Evolutionary conservation across 30 jellyfish, hydroid and myxozoan species (phyloP), one percentile per base, ranked within the genome.

Genomic region (Hydractinia symbiolongicarpus): DNA sequence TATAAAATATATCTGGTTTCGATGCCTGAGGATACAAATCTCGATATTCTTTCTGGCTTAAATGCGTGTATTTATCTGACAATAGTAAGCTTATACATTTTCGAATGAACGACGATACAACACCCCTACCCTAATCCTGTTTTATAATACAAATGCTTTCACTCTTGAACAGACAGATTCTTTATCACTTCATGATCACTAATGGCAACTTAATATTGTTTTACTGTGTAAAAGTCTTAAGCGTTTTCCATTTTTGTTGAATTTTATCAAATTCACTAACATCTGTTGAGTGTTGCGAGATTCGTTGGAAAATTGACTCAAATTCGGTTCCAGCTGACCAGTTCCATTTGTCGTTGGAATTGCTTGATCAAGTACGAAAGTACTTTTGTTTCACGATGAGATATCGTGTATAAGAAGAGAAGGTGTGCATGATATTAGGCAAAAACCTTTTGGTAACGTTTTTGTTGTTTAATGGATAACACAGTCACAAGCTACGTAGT

Each of bases 1-100:
- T 58, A 58, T 58, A 58, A 58, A 58, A 58, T 58, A 0, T 58
- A 0, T 13, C 69, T 58, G 69, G 15, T 58, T 58, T 58, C 69
- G 69, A 11, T 58, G 17, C 69, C 1, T 58, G 69, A 16, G 69
- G 69, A 16, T 58, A 0, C 1, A 58, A 58, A 58, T 0, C 69
- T 11, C 69, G 69, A 16, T 58, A 0, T 58, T 58, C 69, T 58
- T 58, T 58, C 69, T 58, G 69, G 69, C 69, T 58, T 16, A 58
- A 58, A 58, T 58, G 69, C 69, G 19, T 58, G 69, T 0, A 58
- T 58, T 58, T 58, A 58, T 58, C 69, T 58, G 69, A 58, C 69
- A 16, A 58, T 58, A 58, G 69, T 58, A 58, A 58, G 69, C 69
- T 58, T 58, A 0, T 2, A 30, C 44, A 30, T 30, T 30, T 30